Evolutionary conservation across 1,140 invertebrate genomes (phyloP), one percentile per base, ranked within the genome.

Genomic region (Lethocerus indicus): DNA sequence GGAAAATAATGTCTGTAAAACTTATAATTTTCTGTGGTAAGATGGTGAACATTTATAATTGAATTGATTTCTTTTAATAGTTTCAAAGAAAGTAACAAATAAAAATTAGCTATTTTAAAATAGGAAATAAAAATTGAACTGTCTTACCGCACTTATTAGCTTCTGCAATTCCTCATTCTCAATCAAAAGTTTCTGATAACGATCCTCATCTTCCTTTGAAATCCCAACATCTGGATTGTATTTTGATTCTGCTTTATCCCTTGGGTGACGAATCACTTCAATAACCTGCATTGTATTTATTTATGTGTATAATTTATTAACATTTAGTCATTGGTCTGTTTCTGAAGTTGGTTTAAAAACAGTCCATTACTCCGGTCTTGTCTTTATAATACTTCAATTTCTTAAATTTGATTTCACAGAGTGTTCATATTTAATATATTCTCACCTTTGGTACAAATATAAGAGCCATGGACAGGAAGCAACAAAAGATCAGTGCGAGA

Each of bases 141-240:
- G 13, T 53, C 62, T 69, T 65, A 93, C 92, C 73, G 83, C 81
- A 57, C 86, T 77, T 60, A 98, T 95, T 42, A 95, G 78, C 69
- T 86, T 84, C 66, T 95, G 90, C 41, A 98, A 71, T 63, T 96
- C 88, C 60, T 95, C 91, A 67, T 98, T 98, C 69, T 98, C 94
- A 42, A 75, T 76, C 12, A 95, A 67, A n/a, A 98, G 67, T 61
- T 92, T 91, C 59, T 91, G 81, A 64, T 94, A 93, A 41, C 80
- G 73, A 65, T 98, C 92, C 62, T 97, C 92, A 58, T 96, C 91
- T 61, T 93, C 90, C 57, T 88, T 86, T n/a, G 85, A 88, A 49
- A 87, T 79, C 4, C 84, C 79, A 2, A 83, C 83, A 53, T 92
- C 88, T 0, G 83, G 80, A 59, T 85, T 86, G 55, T 86, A 84